Evolutionary conservation across 2,888 invertebrate species (phyloP).

Genomic region (Thecocarcelia acutangulata): DNA sequence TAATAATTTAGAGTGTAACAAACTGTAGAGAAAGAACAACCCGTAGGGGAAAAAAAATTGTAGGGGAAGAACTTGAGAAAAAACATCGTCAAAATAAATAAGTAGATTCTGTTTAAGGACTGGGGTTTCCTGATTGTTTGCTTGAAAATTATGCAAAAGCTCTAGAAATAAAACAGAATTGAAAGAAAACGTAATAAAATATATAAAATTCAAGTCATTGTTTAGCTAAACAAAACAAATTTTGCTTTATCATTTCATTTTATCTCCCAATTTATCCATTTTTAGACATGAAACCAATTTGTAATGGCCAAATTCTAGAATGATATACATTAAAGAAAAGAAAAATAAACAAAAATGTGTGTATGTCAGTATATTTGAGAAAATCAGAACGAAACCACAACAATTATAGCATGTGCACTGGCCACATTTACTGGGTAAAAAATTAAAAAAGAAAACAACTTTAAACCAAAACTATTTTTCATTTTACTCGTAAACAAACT

Average conservation of each 20-base stretch:
- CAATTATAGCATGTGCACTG: constrained; percentile 52
- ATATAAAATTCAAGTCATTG: not conserved
- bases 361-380: not conserved
- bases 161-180: not conserved
- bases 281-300: constrained; percentile 35
- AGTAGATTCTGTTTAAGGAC: no score
- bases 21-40: no score
- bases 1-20: no score
- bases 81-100: no score
- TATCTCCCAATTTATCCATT: not conserved
- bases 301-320: constrained; percentile 26
- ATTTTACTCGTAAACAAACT: constrained; percentile 36
- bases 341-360: constrained; percentile 3
- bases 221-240: no score
- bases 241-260: no score
- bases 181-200: not conserved
- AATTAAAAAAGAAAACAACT: not conserved
- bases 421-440: constrained; percentile 23
- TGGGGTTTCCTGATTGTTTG: no score
- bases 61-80: no score
- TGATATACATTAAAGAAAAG: not conserved
- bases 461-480: constrained; percentile 32
- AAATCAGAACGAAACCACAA: constrained; percentile 63
- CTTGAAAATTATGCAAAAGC: no score
- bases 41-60: no score